Evolutionary conservation across 2,888 invertebrate species (phyloP), one percentile per base, ranked within the genome.

Genomic region (Euspilapteryx auroguttella): DNA sequence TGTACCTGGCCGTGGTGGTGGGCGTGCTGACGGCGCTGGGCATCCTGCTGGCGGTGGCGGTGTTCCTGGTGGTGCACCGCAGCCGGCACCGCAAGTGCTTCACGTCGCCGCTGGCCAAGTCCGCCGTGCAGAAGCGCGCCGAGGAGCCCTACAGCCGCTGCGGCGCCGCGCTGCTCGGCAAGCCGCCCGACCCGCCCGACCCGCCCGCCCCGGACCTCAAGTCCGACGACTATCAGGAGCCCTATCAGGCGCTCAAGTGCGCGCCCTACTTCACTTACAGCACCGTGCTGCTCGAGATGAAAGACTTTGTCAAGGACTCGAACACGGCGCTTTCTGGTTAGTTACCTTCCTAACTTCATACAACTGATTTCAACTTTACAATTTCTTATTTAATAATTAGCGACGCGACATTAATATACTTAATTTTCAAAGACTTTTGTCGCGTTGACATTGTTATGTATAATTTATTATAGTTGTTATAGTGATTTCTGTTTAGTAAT

Each of bases 261-360:
- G 83, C 86, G 9, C 87, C 87, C 2, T 87, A 86, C 56, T 86
- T 86, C 55, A 85, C 83, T 50, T 87, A 86, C 64, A 86, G 85
- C 55, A 83, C 86, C 14, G 85, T 86, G 26, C 78, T 86, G 45
- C 79, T 86, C 65, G 86, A 87, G 63, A 86, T 86, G 85, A 81
- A 84, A 55, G 83, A 86, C 58, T 81, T 83, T 47, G 75, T 71
- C 36, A 79, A 80, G 42, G 64, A 66, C 34, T 62, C 65, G 6
- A 64, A 55, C 32, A 47, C 53, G 10, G 68, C 65, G 11, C 43
- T 66, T 15, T 71, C 69, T 37, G 75, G 75, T 76, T 37, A 49
- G 28, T 21, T 13, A 6, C 11, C 10, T 21, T 13, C 11, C 9
- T n/a, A n/a, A n/a, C n/a, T n/a, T n/a, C n/a, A n/a, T n/a, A n/a